Percentiles rank a stretch among this genome's conserved stretches.
These are phyloP conservation scores for Myopa testacea DNA, from an alignment of 2,888 invertebrate genomes.

Conservation along the genomic window DNA sequence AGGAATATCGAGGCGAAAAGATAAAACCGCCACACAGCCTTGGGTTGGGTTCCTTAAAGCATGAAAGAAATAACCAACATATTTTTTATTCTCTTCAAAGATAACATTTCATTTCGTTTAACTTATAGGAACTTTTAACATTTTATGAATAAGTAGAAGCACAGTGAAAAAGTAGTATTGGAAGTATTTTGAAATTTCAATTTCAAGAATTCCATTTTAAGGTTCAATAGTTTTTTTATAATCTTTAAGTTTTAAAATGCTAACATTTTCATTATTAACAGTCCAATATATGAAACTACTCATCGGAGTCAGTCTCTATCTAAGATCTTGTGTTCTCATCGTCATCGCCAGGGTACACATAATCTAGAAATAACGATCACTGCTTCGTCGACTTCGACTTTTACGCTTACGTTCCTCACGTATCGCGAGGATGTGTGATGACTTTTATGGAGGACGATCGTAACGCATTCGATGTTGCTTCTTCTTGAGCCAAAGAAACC, in stretches of 20 bases:
- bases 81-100: not conserved
- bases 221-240: too few species aligned
- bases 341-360: not conserved
- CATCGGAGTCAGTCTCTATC: not conserved
- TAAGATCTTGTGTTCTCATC: not conserved
- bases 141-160: too few species aligned
- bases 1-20: constrained; percentile 16
- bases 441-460: constrained; percentile 30
- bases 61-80: not conserved
- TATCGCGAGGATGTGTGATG: constrained; percentile 4
- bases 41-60: constrained; percentile 4
- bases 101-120: not conserved
- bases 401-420: not conserved
- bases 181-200: too few species aligned
- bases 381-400: not conserved
- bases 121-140: too few species aligned
- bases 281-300: not conserved
- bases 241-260: too few species aligned
- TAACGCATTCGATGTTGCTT: constrained; percentile 18
- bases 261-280: too few species aligned
- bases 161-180: too few species aligned
- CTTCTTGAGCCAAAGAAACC: not conserved
- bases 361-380: not conserved
- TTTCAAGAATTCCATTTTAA: too few species aligned
- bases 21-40: not conserved